Conservation (phyloP, 2,888 invertebrate species). For the Nebria brevicollis region DNA sequence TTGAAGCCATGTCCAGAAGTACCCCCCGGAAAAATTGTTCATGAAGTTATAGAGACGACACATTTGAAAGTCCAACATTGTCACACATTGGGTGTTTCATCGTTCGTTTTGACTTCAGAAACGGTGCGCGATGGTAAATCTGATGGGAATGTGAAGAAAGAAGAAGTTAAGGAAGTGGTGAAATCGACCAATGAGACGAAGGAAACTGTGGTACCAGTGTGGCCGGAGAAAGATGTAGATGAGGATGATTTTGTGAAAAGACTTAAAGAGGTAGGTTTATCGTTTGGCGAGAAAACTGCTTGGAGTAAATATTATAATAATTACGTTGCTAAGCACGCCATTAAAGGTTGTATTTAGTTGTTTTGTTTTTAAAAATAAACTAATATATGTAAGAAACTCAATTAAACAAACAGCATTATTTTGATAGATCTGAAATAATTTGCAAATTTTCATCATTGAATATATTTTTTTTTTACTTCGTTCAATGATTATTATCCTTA, state of each 20-base stretch:
- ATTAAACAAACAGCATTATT: too few relatives aligned
- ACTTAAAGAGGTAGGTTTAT: constrained; percentile 65
- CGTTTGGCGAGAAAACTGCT: constrained; percentile 58
- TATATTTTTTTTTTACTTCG: too few relatives aligned
- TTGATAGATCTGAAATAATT: too few relatives aligned
- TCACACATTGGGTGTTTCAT: constrained; percentile 65
- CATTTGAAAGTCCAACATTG: constrained; percentile 66
- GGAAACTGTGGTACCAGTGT: constrained; percentile 41
- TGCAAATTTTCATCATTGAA: too few relatives aligned
- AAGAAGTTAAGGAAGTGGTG: constrained; percentile 36
- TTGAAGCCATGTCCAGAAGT: constrained; percentile 61
- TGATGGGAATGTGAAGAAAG: constrained; percentile 51
- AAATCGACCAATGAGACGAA: constrained; percentile 28
- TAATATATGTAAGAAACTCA: too few relatives aligned
- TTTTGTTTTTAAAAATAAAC: constrained; percentile 6
- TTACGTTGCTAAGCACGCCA: constrained; percentile 68
- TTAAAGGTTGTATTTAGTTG: constrained; percentile 66
- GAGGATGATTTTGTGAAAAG: constrained; percentile 59
- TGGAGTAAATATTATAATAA: constrained; percentile 66
- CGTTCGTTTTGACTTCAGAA: constrained; percentile 67
- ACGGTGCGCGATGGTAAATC: constrained; percentile 59
- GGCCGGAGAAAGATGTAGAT: constrained; percentile 51
- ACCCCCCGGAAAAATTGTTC: constrained; percentile 64
- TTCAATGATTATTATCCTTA: too few relatives aligned
- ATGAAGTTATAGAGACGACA: constrained; percentile 66